phyloP scores from a whole-genome alignment of 2,888 invertebrate genomes.

The Patella caerulea region DNA sequence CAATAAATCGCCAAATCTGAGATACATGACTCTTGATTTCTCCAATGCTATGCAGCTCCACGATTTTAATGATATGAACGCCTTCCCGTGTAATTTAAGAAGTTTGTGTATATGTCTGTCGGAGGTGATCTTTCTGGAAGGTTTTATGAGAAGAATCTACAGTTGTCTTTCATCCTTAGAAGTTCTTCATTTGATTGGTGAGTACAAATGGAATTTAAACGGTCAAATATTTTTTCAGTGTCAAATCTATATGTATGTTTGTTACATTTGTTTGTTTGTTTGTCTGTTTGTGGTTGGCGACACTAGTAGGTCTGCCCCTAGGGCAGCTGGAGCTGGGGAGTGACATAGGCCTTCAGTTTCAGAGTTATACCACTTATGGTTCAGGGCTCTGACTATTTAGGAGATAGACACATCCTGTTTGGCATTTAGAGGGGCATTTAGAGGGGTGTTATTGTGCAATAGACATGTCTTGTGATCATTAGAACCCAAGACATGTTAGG shows the following conservation, averaged over 20 bases:
- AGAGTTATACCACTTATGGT: no score
- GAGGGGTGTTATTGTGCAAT: no score
- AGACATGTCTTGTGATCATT: no score
- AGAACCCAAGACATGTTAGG: no score
- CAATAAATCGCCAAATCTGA: conserved; percentile 77
- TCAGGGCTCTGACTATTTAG: no score
- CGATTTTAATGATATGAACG: conserved; percentile 98
- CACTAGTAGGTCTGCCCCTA: no score
- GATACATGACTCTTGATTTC: conserved; percentile 91
- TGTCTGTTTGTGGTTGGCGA: no score
- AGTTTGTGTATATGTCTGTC: conserved; percentile 97
- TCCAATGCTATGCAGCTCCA: conserved; percentile 92
- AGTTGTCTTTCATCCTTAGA: conserved; percentile 99
- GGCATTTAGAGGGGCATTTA: no score
- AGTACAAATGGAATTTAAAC: conserved; percentile 28
- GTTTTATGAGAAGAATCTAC: conserved; percentile 99
- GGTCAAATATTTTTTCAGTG: not conserved
- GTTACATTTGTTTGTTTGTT: no score
- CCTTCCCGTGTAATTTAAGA: conserved; percentile 96
- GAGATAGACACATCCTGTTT: no score
- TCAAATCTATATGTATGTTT: not conserved
- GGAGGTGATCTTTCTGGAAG: conserved; percentile 99
- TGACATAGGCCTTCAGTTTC: no score
- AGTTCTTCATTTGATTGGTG: conserved; percentile 95
- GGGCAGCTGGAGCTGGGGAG: no score